Evolutionary conservation across 2,113 vertebrate genomes (phyloP).

Genomic region (Diphyllodes magnificus): DNA sequence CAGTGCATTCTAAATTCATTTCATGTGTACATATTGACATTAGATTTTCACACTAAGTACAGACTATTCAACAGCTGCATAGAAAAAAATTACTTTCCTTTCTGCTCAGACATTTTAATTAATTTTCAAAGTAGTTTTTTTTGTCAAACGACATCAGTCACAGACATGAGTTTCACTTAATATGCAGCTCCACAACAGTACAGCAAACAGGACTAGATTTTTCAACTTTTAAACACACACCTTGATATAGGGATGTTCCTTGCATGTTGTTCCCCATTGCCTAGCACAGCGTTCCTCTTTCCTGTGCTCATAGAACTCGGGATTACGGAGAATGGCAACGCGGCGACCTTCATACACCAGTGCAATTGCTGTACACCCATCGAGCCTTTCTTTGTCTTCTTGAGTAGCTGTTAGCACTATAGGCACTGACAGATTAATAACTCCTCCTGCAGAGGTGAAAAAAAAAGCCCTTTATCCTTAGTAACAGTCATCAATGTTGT

Average conservation of each 20-base stretch:
- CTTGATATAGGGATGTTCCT: constrained; percentile 97
- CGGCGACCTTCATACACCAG: constrained; percentile 82
- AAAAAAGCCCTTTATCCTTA: background rate
- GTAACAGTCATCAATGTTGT: background rate
- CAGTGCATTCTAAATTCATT: background rate
- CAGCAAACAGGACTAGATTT: background rate
- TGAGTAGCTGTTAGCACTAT: constrained; percentile 85
- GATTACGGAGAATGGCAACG: constrained; percentile 93
- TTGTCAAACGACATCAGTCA: background rate
- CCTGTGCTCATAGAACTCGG: constrained; percentile 92
- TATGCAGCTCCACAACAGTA: background rate
- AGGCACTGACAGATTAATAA: constrained; percentile 96
- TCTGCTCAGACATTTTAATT: background rate
- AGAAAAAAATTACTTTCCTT: background rate
- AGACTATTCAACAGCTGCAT: background rate
- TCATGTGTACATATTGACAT: background rate
- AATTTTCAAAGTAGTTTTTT: background rate
- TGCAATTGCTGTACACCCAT: constrained; percentile 85
- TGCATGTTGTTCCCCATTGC: constrained; percentile 95
- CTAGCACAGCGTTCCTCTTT: constrained; percentile 96
- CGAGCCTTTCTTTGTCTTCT: constrained; percentile 89
- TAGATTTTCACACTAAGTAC: background rate
- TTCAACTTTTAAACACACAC: constrained; percentile 54
- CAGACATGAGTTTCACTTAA: background rate
- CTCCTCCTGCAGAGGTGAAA: constrained; percentile 75